These are phyloP conservation scores for Mimachlamys varia DNA, from an alignment of 2,888 invertebrate species.

Conservation along the genomic window DNA sequence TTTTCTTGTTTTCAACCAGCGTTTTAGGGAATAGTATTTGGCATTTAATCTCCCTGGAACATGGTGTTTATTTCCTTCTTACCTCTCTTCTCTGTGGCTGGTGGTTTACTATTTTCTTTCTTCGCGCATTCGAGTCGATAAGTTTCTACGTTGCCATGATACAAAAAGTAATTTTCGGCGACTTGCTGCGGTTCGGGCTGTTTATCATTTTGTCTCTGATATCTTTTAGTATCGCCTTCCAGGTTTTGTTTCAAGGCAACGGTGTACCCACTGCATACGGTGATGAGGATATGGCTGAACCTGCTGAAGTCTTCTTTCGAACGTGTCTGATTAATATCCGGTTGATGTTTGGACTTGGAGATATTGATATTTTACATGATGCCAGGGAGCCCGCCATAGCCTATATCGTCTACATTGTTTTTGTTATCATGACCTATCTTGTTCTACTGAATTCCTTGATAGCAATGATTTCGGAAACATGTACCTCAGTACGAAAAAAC, in stretches of 20 bases:
- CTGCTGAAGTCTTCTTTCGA: slow-evolving; percentile 39
- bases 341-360: slow-evolving; percentile 67
- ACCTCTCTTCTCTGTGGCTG: slow-evolving; percentile 64
- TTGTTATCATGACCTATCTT: slow-evolving; percentile 63
- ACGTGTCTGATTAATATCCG: slow-evolving; percentile 63
- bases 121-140: slow-evolving; percentile 62
- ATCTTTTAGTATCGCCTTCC: slow-evolving; percentile 65
- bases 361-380: slow-evolving; percentile 54
- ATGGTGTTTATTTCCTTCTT: slow-evolving; percentile 42
- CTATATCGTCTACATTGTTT: slow-evolving; percentile 59
- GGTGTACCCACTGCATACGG: not conserved
- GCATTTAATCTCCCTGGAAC: not conserved
- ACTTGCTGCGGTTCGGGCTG: slow-evolving; percentile 59
- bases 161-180: slow-evolving; percentile 64
- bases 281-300: slow-evolving; percentile 47
- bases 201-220: slow-evolving; percentile 61
- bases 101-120: slow-evolving; percentile 67
- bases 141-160: slow-evolving; percentile 69
- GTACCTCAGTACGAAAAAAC: slow-evolving; percentile 61
- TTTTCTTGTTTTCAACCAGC: not conserved
- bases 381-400: slow-evolving; percentile 64
- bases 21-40: not conserved
- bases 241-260: slow-evolving; percentile 61
- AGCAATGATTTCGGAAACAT: slow-evolving; percentile 70
- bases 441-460: slow-evolving; percentile 68